Percentiles rank a stretch among this genome's conserved stretches.
Conservation (phyloP, 2,888 invertebrate species). For the Zygaena filipendulae region DNA sequence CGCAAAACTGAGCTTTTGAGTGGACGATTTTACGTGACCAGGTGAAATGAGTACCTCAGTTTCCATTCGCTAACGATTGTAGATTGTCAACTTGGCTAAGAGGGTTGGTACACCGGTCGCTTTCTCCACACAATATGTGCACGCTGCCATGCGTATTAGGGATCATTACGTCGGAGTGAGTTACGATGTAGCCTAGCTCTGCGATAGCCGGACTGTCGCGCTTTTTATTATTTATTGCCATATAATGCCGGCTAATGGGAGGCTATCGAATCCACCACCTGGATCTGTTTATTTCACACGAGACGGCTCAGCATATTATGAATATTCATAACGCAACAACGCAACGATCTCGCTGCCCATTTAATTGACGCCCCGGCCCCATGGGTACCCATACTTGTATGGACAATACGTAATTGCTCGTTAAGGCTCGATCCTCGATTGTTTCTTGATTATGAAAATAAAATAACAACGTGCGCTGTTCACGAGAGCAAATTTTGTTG, state of each 20-base stretch:
- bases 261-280: conserved; percentile 64
- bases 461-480: conserved; percentile 31
- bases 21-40: too few relatives aligned
- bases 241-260: conserved; percentile 65
- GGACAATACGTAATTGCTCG: conserved; percentile 61
- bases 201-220: conserved; percentile 46
- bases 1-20: too few relatives aligned
- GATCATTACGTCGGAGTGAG: too few relatives aligned
- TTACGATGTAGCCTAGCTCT: too few relatives aligned
- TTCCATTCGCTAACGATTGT: too few relatives aligned
- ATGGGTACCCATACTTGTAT: conserved; percentile 32
- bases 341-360: conserved; percentile 36
- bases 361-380: conserved; percentile 48
- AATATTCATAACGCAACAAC: conserved; percentile 48
- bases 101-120: too few relatives aligned
- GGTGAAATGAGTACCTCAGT: too few relatives aligned
- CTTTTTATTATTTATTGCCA: conserved; percentile 61
- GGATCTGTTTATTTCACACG: conserved; percentile 48
- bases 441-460: conserved; percentile 58
- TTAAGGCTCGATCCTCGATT: conserved; percentile 54
- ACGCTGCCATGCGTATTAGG: too few relatives aligned
- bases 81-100: too few relatives aligned
- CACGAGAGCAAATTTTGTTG: too few relatives aligned
- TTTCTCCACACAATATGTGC: too few relatives aligned
- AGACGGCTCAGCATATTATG: conserved; percentile 31